Percentiles rank a stretch among this genome's conserved stretches.
Conservation (phyloP, 2,888 invertebrate genomes). For the Apoderus coryli region DNA sequence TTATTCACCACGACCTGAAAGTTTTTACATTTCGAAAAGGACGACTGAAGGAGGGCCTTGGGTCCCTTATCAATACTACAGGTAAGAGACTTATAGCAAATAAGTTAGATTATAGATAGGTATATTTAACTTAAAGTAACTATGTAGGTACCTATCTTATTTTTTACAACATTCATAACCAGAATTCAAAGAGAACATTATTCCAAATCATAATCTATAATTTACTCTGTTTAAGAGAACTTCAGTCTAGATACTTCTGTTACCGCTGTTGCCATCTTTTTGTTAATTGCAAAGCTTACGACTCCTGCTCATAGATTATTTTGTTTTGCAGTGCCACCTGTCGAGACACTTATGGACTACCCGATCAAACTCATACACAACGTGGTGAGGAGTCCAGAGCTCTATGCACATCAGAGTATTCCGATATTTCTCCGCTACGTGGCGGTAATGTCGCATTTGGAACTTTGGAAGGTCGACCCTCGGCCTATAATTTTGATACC, state of each 20-base stretch:
- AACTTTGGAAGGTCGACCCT: slow-evolving; percentile 89
- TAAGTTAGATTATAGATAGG: too few relatives aligned
- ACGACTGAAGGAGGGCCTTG: slow-evolving; percentile 62
- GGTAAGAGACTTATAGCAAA: too few relatives aligned
- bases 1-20: slow-evolving; percentile 92
- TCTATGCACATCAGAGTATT: slow-evolving; percentile 93
- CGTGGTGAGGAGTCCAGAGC: slow-evolving; percentile 78
- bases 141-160: too few relatives aligned
- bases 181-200: too few relatives aligned
- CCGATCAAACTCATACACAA: slow-evolving; percentile 52
- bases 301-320: slow-evolving; percentile 1
- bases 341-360: slow-evolving; percentile 75
- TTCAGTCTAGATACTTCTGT: too few relatives aligned
- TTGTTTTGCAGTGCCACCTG: slow-evolving; percentile 64
- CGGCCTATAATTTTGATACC: slow-evolving; percentile 81
- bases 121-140: too few relatives aligned
- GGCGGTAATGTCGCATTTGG: slow-evolving; percentile 93
- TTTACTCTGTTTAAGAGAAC: too few relatives aligned
- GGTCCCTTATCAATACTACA: slow-evolving; percentile 85
- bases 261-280: too few relatives aligned
- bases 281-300: not conserved
- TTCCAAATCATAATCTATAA: too few relatives aligned
- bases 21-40: slow-evolving; percentile 90
- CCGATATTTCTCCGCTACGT: slow-evolving; percentile 89
- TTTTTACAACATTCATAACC: too few relatives aligned